A percentile compares a stretch with the other conserved stretches of the same genome.
Conservation (phyloP, 2,888 invertebrate species). For the Torymus auratus region DNA sequence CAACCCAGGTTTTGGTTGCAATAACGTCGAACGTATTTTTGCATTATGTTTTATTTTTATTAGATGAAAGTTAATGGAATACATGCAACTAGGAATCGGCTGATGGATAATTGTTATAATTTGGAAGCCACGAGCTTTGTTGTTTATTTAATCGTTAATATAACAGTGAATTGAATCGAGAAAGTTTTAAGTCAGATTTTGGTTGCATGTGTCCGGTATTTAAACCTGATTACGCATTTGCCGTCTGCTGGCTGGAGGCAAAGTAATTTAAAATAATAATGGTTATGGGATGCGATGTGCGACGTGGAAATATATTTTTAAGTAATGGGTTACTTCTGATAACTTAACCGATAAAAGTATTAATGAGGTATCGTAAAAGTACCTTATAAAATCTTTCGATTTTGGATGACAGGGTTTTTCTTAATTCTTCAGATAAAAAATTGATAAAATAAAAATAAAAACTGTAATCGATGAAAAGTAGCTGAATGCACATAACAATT, state of each 20-base stretch:
- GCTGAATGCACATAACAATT: too few relatives aligned
- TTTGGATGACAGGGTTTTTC: conserved; percentile 38
- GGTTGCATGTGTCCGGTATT: background rate
- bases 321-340: conserved; percentile 20
- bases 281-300: background rate
- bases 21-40: background rate
- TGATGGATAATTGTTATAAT: background rate
- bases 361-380: background rate
- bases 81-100: background rate
- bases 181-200: background rate
- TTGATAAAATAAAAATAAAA: conserved; percentile 7
- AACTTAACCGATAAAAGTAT: conserved; percentile 25
- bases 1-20: background rate
- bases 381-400: conserved; percentile 11
- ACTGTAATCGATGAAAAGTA: too few relatives aligned
- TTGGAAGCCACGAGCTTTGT: too few relatives aligned
- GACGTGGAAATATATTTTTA: conserved; percentile 44
- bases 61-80: background rate
- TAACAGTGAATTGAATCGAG: background rate
- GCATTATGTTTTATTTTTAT: background rate
- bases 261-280: conserved; percentile 1
- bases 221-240: conserved; percentile 15
- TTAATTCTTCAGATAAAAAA: conserved; percentile 7
- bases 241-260: conserved; percentile 53
- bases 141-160: background rate